Evolutionary conservation across 2,113 vertebrate genomes (phyloP).

Genomic region (Neopipo cinnamomea): DNA sequence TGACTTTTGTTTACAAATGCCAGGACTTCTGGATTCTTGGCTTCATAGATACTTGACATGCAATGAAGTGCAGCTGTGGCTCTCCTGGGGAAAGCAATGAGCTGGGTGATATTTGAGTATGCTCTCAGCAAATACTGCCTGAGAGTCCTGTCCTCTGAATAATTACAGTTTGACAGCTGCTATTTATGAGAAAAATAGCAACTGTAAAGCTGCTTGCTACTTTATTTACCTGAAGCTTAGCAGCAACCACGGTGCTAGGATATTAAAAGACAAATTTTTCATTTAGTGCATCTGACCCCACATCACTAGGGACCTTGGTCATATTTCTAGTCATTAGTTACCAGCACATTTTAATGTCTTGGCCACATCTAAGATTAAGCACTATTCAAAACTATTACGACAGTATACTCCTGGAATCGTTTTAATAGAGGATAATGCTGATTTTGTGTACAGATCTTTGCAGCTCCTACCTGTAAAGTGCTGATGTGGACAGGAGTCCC

Average conservation of each 20-base stretch:
- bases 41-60: neutral
- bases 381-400: neutral
- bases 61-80: neutral
- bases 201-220: conserved; percentile 8
- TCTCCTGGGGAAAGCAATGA: neutral
- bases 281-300: neutral
- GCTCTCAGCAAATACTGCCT: neutral
- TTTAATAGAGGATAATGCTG: neutral
- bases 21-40: neutral
- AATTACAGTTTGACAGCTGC: conserved; percentile 19
- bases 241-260: neutral
- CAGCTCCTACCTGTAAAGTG: conserved; percentile 89
- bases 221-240: conserved; percentile 42
- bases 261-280: neutral
- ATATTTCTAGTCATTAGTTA: neutral
- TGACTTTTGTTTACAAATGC: neutral
- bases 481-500: conserved; percentile 95
- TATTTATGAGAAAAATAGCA: conserved; percentile 39
- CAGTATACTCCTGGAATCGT: neutral
- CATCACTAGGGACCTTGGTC: neutral
- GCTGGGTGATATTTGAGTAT: neutral
- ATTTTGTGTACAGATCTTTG: neutral
- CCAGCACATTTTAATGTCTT: neutral
- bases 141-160: neutral
- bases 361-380: neutral